Evolutionary conservation across 2,888 invertebrate species (phyloP), one percentile per base, ranked within the genome.

Genomic region (Leucophenga maculata): DNA sequence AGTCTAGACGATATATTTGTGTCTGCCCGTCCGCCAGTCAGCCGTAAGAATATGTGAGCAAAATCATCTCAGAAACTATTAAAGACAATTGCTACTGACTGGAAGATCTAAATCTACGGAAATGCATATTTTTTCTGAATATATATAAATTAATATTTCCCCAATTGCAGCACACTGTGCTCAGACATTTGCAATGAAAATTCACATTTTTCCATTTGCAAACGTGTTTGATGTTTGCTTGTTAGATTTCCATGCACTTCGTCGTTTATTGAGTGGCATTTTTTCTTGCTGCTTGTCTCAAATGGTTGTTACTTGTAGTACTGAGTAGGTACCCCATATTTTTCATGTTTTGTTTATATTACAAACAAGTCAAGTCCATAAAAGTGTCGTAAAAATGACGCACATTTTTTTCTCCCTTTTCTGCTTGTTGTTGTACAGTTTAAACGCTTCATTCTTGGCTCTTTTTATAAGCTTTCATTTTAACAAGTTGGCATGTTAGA

Each of bases 181-280:
- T 11, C 8, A 39, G 11, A 39, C 1, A 50, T 6, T n/a, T 50
- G 50, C 14, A 50, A 50, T 66, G n/a, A 55, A 60, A 18, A 18
- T 64, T 77, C 75, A 73, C 72, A 78, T 74, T 74, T 76, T 77
- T 72, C 74, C 62, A 72, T 65, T 65, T 65, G 18, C 44, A 67
- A 72, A 72, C 74, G 71, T 77, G 72, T 74, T 77, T 76, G 74
- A 73, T 77, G 74, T 72, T 72, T 74, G 76, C 74, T 72, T 73
- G 72, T 69, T 65, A 71, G 60, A 64, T 67, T 68, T 26, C 52
- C 18, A 16, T 20, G 16, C 59, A 60, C 2, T 31, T 31, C 16
- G 4, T 31, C 16, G 4, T 32, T 16, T 60, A 26, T 46, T n/a
- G 32, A 16, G 16, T 22, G 9, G 18, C 44, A 6, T 52, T 46